Conservation (phyloP, 2,797 vertebrate genomes). For the Bradypodion ventrale region DNA sequence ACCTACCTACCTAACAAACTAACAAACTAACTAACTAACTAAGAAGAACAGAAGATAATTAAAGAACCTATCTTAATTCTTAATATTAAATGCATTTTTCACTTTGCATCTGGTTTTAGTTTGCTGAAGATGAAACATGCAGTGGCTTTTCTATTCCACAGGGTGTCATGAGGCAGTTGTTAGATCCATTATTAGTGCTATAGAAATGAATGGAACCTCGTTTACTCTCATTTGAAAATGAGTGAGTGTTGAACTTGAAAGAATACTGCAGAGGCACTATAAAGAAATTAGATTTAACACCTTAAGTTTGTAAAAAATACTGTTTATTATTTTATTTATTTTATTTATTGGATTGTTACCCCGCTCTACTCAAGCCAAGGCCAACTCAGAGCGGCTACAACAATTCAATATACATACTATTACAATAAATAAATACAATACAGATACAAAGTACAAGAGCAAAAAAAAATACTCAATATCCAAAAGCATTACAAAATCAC, state of each 20-base stretch:
- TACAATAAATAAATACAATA: no score
- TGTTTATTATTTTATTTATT: no score
- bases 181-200: constrained; percentile 50
- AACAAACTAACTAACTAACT: no score
- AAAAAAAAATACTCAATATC: no score
- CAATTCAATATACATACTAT: no score
- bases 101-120: constrained; percentile 37
- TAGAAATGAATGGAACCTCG: constrained; percentile 39
- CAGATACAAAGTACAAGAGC: no score
- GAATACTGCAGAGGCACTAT: constrained; percentile 53
- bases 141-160: constrained; percentile 75
- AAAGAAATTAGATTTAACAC: constrained; percentile 65
- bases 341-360: no score
- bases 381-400: no score
- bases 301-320: no score
- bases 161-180: constrained; percentile 77
- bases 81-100: constrained; percentile 45
- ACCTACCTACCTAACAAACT: no score
- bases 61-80: constrained; percentile 53
- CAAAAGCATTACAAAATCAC: no score
- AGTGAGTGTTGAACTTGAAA: constrained; percentile 62
- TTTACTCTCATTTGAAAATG: constrained; percentile 56
- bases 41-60: constrained; percentile 53
- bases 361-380: no score
- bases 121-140: constrained; percentile 57